Percentiles rank a stretch among this genome's conserved stretches.
Evolutionary conservation across 2,888 invertebrate genomes (phyloP).

Genomic region (Venusia cambrica): DNA sequence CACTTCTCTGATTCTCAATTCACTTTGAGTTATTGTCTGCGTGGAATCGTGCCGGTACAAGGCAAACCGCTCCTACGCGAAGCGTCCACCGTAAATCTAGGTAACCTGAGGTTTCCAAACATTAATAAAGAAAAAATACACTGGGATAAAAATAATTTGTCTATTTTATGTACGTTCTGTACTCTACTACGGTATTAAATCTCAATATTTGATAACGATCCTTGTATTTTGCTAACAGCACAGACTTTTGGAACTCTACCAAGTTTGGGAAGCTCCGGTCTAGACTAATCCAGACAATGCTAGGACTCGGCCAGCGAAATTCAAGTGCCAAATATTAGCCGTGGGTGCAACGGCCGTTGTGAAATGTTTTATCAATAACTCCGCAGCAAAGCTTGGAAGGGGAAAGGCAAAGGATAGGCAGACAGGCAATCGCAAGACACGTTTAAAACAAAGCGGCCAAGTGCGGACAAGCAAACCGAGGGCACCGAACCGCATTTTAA

Average conservation of each 20-base stretch:
- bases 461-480: too few species aligned
- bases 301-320: constrained; percentile 37
- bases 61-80: constrained; percentile 73
- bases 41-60: constrained; percentile 51
- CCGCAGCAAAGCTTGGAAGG: background rate
- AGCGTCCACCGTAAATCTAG: constrained; percentile 52
- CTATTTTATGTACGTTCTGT: too few species aligned
- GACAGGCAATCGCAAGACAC: too few species aligned
- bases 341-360: constrained; percentile 43
- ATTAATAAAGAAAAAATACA: too few species aligned
- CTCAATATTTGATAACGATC: background rate
- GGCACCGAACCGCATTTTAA: too few species aligned
- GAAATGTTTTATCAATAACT: constrained; percentile 22
- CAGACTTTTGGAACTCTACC: background rate
- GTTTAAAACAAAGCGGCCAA: too few species aligned
- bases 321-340: constrained; percentile 43
- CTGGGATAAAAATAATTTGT: too few species aligned
- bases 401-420: too few species aligned
- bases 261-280: constrained; percentile 16
- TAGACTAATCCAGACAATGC: constrained; percentile 44
- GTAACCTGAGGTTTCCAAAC: constrained; percentile 13
- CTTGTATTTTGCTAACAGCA: background rate
- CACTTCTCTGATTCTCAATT: constrained; percentile 43
- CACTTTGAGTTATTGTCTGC: constrained; percentile 49
- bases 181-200: too few species aligned